Evolutionary conservation across 2,888 invertebrate species (phyloP), one percentile per base, ranked within the genome.

Genomic region (Odontothrips loti): DNA sequence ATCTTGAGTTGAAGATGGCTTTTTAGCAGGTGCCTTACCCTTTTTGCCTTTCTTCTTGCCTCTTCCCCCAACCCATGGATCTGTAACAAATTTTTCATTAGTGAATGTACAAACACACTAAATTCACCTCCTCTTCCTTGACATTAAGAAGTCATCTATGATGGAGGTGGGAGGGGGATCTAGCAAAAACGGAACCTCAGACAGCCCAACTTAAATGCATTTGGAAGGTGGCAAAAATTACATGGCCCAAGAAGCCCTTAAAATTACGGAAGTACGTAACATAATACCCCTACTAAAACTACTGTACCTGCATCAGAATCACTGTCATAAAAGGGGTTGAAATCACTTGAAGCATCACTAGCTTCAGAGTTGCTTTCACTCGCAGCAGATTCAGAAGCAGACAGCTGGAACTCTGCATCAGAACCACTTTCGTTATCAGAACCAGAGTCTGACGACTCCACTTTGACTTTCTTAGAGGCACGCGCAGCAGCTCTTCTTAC

Each of bases 241-340:
- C 58, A 47, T n/a, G 8, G 79, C 34, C 51, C 47, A 47, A 75
- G 48, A 47, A 78, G 10, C 75, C 78, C 80, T n/a, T n/a, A n/a
- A 79, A 63, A 23, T n/a, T n/a, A n/a, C n/a, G n/a, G n/a, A 81
- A 51, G 34, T 81, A 82, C 43, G 20, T 81, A 75, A 80, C 43
- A 81, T 75, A 58, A 79, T 47, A 80, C 51, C 23, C 1, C 47
- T 51, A 47, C 9, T 11, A 8, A 1, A 17, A 17, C 86, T 86
- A 86, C 88, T 81, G 87, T 89, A 90, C 94, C 94, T 84, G 93
- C 93, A 85, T 96, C 95, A 75, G 94, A 94, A 85, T 94, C 94
- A 85, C 92, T 92, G 85, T 93, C 96, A 80, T 94, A 94, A 86
- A 95, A 96, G n/a, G 97, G 97, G 89, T 98, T 97, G 87, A 96